Evolutionary conservation across 2,888 invertebrate species (phyloP), one percentile per base, ranked within the genome.

Genomic region (Archips crataeganus): DNA sequence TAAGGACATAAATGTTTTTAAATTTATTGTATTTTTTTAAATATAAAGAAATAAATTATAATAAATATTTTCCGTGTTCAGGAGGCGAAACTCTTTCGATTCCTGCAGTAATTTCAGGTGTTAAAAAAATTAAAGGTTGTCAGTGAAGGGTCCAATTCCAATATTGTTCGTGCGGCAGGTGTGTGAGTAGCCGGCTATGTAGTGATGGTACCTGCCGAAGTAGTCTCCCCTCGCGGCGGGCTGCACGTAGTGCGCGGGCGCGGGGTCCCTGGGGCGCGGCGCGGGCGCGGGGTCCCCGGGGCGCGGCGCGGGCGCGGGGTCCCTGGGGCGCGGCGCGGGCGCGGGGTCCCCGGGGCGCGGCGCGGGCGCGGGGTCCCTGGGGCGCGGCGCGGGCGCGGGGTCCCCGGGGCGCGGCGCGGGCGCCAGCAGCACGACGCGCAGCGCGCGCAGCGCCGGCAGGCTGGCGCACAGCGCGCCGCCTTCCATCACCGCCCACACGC

Each of bases 401-500:
- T 0, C 11, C 10, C 64, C 63, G 11, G 62, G 60, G 45, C 63
- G 66, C 70, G 73, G 67, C n/a, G 76, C 45, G 65, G 74, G 66
- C 61, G 73, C 72, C 15, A 68, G 75, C 34, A 59, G 70, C 59
- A 47, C 63, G 49, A 47, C 76, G 54, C 84, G 82, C 80, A 90
- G 81, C 75, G 78, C 75, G 11, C 68, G 75, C 84, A 91, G 83
- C 70, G 78, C 66, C 34, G 87, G 86, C 79, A 88, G 79, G 75
- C 88, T 80, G 72, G 80, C 81, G 83, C 90, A 88, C 76, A 75
- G 59, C 70, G 80, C 84, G 74, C 87, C 89, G 74, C 79, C 84
- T 23, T 78, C 67, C 70, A 83, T 81, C 77, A 81, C 77, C 73
- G 82, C 87, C 90, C 90, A 90, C 78, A 87, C 78, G 78, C 86